Conservation (phyloP, 2,113 vertebrate genomes). For the Eira barbara region DNA sequence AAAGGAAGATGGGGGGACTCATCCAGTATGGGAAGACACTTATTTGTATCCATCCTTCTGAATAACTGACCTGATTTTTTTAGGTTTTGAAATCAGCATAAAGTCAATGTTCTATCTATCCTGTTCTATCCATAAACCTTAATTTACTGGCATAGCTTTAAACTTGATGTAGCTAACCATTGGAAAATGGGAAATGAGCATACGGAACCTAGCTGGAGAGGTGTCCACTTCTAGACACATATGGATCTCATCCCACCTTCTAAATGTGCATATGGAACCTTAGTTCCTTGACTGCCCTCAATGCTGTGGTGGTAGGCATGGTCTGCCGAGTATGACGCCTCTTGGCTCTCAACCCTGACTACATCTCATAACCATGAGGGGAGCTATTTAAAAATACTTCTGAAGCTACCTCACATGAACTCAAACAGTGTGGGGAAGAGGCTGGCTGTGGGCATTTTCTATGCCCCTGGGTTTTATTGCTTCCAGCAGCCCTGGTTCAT, state of each 20-base stretch:
- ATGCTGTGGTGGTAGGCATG: neutral
- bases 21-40: neutral
- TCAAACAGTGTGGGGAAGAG: neutral
- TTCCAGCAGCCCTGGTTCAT: neutral
- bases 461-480: neutral
- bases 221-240: neutral
- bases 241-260: neutral
- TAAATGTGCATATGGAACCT: neutral
- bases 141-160: neutral
- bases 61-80: neutral
- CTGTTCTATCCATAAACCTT: neutral
- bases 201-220: neutral
- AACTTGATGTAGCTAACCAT: neutral
- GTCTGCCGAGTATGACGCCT: neutral
- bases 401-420: neutral
- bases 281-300: neutral
- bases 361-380: neutral
- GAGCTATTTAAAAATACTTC: neutral
- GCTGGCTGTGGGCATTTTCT: neutral
- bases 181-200: neutral
- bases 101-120: neutral
- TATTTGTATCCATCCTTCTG: slow-evolving; percentile 11
- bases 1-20: neutral
- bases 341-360: neutral
- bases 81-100: slow-evolving; percentile 25